Conservation (phyloP, 2,888 invertebrate species). For the Holacanthella duospinosa region DNA sequence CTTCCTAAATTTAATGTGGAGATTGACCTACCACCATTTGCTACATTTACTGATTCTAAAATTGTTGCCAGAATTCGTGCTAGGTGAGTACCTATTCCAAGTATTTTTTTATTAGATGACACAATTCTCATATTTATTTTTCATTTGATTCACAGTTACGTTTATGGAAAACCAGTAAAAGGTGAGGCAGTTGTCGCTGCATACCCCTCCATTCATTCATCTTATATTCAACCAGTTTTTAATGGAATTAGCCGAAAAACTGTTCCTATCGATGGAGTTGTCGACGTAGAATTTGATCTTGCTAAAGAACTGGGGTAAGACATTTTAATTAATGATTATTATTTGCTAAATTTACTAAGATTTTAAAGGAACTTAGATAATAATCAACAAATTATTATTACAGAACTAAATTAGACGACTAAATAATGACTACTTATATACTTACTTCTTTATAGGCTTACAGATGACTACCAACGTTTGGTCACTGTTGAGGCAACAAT, state of each 20-base stretch:
- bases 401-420: too few species aligned
- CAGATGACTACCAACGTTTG: slow-evolving; percentile 67
- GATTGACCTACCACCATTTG: slow-evolving; percentile 68
- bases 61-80: slow-evolving; percentile 69
- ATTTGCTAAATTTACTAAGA: background rate
- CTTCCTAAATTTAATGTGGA: slow-evolving; percentile 85
- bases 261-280: slow-evolving; percentile 60
- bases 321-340: background rate
- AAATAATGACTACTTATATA: background rate
- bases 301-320: slow-evolving; percentile 50
- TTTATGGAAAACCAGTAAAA: slow-evolving; percentile 73
- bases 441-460: slow-evolving; percentile 50
- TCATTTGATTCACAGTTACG: slow-evolving; percentile 51
- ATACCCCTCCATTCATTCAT: slow-evolving; percentile 69
- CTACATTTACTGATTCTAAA: slow-evolving; percentile 66
- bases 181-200: slow-evolving; percentile 76
- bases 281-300: slow-evolving; percentile 66
- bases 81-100: slow-evolving; percentile 50
- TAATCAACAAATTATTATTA: too few species aligned
- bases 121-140: background rate
- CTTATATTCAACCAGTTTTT: slow-evolving; percentile 66
- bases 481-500: slow-evolving; percentile 78
- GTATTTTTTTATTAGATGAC: background rate
- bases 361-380: too few species aligned
- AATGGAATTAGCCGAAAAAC: slow-evolving; percentile 49